Percentiles rank a stretch among this genome's conserved stretches.
These are phyloP conservation scores for Tor tambroides DNA, from an alignment of 2,113 vertebrate species.

Conservation along the genomic window DNA sequence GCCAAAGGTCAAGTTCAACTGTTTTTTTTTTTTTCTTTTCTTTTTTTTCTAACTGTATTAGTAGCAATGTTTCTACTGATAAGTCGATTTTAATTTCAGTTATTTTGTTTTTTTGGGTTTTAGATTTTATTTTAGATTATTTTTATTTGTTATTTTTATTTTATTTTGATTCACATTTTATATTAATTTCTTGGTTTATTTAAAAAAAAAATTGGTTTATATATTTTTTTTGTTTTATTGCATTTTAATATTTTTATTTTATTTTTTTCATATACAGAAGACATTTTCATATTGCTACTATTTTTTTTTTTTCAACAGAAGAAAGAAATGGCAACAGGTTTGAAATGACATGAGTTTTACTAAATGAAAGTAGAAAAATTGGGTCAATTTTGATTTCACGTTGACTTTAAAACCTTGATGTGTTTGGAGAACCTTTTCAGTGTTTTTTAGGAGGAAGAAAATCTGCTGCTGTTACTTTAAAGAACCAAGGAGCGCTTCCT, in stretches of 20 bases:
- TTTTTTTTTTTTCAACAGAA: not conserved
- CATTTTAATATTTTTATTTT: too few relatives aligned
- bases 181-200: too few relatives aligned
- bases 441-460: not conserved
- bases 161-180: too few relatives aligned
- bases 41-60: not conserved
- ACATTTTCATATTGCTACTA: not conserved
- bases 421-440: not conserved
- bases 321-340: not conserved
- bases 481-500: not conserved
- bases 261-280: not conserved
- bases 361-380: not conserved
- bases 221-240: too few relatives aligned
- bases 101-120: not conserved
- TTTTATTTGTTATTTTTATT: too few relatives aligned
- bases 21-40: too few relatives aligned
- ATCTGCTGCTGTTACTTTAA: not conserved
- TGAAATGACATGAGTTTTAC: not conserved
- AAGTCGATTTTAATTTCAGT: not conserved
- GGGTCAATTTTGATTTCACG: not conserved
- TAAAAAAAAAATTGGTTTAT: too few relatives aligned
- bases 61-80: too few relatives aligned
- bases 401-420: not conserved
- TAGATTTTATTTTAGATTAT: too few relatives aligned
- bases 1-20: not conserved